Evolutionary conservation across 2,797 vertebrate genomes (phyloP), one percentile per base, ranked within the genome.

Genomic region (Liasis olivaceus): DNA sequence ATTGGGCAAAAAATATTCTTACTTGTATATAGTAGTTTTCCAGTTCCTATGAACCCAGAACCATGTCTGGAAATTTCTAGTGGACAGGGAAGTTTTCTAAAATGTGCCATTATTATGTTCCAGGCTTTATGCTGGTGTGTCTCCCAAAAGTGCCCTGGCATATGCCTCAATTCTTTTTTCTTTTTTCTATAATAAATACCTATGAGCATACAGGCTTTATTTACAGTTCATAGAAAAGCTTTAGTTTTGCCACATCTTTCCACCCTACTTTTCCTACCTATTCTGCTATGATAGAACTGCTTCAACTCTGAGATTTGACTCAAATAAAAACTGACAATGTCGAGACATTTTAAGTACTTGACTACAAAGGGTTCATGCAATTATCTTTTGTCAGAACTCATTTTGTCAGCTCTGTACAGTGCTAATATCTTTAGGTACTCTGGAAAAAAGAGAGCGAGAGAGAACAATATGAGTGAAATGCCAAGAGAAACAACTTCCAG

Each of bases 321-420:
- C 8, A 97, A 97, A 98, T 97, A 96, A 95, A 95, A 98, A 95
- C 94, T 97, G 97, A 97, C 96, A 97, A 95, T 94, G 94, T 93
- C 12, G 15, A 94, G 96, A 93, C 77, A 28, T 91, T 92, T 91
- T 89, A 92, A 94, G 95, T 4, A 9, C 95, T 88, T 24, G 15
- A 93, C 42, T 93, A 95, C 93, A 42, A 96, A 96, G 93, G 90
- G 95, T 22, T 95, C 93, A 31, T 1, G 86, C 95, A 98, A 97
- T 98, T 98, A 97, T 95, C 96, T 96, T 96, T 95, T 98, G 97
- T 97, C 96, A 3, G 96, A 97, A 96, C 97, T 98, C 97, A 97
- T 98, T 94, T 93, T 96, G 97, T 98, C 97, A 97, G 84, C 1
- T 58, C 89, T 62, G 84, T 64, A 47, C 0, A 0, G 56, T 26